phyloP scores from a whole-genome alignment of 2,797 vertebrate species.

The Cirrhinus molitorella region DNA sequence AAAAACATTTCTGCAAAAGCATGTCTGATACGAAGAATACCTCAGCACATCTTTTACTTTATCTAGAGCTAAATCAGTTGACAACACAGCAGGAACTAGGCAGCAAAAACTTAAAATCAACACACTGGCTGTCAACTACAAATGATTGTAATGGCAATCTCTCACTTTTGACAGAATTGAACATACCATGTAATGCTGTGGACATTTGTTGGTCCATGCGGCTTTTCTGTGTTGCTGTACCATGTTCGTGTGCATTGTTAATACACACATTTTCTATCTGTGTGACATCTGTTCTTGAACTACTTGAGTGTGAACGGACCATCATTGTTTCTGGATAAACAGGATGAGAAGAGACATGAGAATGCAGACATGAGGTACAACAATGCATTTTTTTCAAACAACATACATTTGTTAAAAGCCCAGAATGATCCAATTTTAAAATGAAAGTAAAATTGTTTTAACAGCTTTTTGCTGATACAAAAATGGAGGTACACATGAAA shows the following conservation, averaged over 20 bases:
- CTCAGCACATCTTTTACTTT: neutral
- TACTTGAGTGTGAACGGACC: conserved; percentile 39
- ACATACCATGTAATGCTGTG: conserved; percentile 88
- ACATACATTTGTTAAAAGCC: neutral
- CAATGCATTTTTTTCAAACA: neutral
- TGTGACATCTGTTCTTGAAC: conserved; percentile 16
- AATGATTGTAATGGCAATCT: neutral
- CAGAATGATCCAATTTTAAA: neutral
- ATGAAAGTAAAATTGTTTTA: neutral
- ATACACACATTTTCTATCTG: conserved; percentile 61
- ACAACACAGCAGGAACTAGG: neutral
- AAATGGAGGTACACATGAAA: neutral
- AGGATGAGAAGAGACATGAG: neutral
- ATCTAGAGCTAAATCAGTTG: neutral
- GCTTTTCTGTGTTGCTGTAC: conserved; percentile 79
- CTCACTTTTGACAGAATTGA: neutral
- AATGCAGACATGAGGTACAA: neutral
- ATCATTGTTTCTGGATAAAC: conserved; percentile 24
- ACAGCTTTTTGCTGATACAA: neutral
- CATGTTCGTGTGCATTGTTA: conserved; percentile 68
- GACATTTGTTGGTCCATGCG: conserved; percentile 91
- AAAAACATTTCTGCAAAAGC: neutral
- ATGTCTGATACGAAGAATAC: neutral
- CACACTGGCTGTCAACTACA: neutral
- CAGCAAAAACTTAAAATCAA: neutral